A percentile compares a stretch with the other conserved stretches of the same genome.
phyloP scores from a whole-genome alignment of 2,797 vertebrate species.

The Acrossocheilus fasciatus region DNA sequence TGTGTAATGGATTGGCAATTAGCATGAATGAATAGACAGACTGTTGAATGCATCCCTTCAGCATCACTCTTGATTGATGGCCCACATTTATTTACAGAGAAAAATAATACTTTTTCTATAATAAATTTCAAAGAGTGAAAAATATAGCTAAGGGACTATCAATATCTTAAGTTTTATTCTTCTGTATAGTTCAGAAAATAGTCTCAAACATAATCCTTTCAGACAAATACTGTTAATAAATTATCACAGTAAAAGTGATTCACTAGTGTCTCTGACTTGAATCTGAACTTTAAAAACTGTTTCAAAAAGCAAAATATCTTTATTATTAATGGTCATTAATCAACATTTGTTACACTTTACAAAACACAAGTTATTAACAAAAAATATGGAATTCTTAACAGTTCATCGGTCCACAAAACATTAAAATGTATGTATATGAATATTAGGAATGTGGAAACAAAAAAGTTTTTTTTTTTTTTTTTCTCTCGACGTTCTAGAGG shows the following conservation, averaged over 20 bases:
- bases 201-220: not conserved
- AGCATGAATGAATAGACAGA: slow-evolving; percentile 15
- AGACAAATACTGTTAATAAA: not conserved
- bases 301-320: not conserved
- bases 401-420: not conserved
- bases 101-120: not conserved
- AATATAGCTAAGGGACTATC: slow-evolving; percentile 4
- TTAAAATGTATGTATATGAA: not conserved
- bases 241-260: not conserved
- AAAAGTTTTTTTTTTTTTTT: too few species aligned
- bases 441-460: too few species aligned
- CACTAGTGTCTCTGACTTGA: not conserved
- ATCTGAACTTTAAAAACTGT: not conserved
- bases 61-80: not conserved
- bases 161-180: not conserved
- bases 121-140: not conserved
- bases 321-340: not conserved
- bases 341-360: not conserved
- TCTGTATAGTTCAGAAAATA: not conserved
- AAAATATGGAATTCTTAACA: not conserved
- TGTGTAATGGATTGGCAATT: slow-evolving; percentile 29
- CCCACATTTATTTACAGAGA: not conserved
- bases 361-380: not conserved
- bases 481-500: too few species aligned
- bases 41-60: not conserved